Percentiles rank a stretch among this genome's conserved stretches.
Evolutionary conservation across 64 coral and sea anemone genomes (phyloP).

Genomic region (Dendronephthya gigantea): DNA sequence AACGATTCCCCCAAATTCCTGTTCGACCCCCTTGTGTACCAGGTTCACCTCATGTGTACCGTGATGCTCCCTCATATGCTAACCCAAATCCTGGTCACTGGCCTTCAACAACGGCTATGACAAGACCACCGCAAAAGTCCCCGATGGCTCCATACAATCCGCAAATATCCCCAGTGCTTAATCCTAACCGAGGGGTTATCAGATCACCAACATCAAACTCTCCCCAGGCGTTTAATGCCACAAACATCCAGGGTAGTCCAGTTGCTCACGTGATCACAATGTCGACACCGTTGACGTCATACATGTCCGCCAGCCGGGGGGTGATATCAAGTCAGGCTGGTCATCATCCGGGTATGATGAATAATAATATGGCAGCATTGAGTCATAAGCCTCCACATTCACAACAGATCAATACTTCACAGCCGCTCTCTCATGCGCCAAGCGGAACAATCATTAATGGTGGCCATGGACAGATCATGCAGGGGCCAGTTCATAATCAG

Average conservation of each 20-base stretch:
- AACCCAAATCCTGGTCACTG: constrained; percentile 32
- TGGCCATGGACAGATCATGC: neutral
- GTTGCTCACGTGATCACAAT: constrained; percentile 18
- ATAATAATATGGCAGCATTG: neutral
- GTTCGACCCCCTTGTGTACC: constrained; percentile 49
- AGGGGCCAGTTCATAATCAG: constrained; percentile 36
- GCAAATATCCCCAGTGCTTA: neutral
- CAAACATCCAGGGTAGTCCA: neutral
- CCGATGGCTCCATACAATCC: neutral
- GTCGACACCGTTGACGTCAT: constrained; percentile 2
- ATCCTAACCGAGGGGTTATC: neutral
- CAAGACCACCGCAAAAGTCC: neutral
- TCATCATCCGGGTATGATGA: neutral
- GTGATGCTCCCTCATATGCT: constrained; percentile 54
- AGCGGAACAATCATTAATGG: constrained; percentile 10
- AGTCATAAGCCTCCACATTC: neutral
- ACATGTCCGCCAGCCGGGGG: neutral
- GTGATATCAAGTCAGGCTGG: neutral
- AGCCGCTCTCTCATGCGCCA: constrained; percentile 6
- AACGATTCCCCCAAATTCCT: constrained; percentile 69
- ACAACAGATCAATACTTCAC: neutral
- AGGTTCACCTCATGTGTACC: constrained; percentile 42
- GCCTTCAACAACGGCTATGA: neutral
- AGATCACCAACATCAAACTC: neutral
- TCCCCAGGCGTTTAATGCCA: neutral